A percentile compares a stretch with the other conserved stretches of the same genome.
Conservation (phyloP, 1,140 invertebrate genomes). For the Prorops nasuta region DNA sequence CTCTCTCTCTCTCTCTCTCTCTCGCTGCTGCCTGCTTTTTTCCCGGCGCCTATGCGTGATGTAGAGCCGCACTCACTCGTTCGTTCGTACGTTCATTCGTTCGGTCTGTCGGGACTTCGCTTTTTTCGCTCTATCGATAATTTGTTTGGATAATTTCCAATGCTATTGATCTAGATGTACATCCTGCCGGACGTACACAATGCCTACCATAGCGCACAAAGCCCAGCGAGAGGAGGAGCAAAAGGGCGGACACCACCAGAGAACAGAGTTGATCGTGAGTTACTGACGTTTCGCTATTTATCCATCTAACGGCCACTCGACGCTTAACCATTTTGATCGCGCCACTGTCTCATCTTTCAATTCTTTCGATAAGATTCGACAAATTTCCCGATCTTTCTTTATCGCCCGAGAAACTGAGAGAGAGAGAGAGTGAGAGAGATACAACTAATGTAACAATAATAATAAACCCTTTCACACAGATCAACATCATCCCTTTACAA, state of each 20-base stretch:
- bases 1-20: slow-evolving; percentile 13
- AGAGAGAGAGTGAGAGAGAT: too few relatives aligned
- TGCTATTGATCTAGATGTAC: slow-evolving; percentile 58
- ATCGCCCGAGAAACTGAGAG: slow-evolving; percentile 31
- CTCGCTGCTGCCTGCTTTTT: slow-evolving; percentile 9
- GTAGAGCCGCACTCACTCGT: slow-evolving; percentile 41
- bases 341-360: too few relatives aligned
- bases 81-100: slow-evolving; percentile 15
- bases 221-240: slow-evolving; percentile 20
- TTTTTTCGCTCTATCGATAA: slow-evolving; percentile 56
- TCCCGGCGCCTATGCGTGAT: slow-evolving; percentile 49
- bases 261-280: slow-evolving; percentile 46
- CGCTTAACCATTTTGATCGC: too few relatives aligned
- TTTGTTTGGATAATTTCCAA: slow-evolving; percentile 60
- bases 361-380: too few relatives aligned
- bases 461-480: too few relatives aligned
- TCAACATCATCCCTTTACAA: too few relatives aligned
- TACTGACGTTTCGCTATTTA: slow-evolving; percentile 53
- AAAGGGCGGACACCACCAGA: slow-evolving; percentile 16
- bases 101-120: slow-evolving; percentile 33
- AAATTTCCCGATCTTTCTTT: too few relatives aligned
- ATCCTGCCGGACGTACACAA: slow-evolving; percentile 53
- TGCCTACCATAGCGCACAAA: slow-evolving; percentile 42
- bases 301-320: slow-evolving; percentile 45
- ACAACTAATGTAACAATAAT: too few relatives aligned